Conservation (phyloP, 1,140 invertebrate species). For the Tetramorium alpestre region DNA sequence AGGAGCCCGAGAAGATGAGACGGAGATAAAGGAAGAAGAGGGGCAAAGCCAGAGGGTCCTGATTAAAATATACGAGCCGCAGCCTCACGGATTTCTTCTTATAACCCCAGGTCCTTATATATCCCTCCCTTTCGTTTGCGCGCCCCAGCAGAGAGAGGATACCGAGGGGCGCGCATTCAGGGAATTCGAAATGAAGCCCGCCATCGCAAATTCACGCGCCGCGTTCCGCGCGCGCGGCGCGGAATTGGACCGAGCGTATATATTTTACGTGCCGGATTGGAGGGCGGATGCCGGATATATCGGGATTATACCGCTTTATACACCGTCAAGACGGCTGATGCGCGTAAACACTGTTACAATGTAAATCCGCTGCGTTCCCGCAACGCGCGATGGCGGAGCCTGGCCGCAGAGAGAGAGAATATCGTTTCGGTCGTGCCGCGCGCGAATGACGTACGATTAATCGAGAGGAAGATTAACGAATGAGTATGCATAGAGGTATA, state of each 20-base stretch:
- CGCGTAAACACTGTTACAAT: slow-evolving; percentile 51
- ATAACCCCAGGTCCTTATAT: slow-evolving; percentile 76
- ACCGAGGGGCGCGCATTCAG: slow-evolving; percentile 77
- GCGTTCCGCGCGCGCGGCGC: slow-evolving; percentile 28
- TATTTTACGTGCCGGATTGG: slow-evolving; percentile 66
- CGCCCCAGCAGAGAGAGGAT: slow-evolving; percentile 30
- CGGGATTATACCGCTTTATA: slow-evolving; percentile 51
- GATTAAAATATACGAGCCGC: slow-evolving; percentile 85
- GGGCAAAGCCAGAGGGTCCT: slow-evolving; percentile 75
- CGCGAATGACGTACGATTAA: slow-evolving; percentile 31
- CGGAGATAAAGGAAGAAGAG: slow-evolving; percentile 68
- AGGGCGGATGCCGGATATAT: slow-evolving; percentile 61
- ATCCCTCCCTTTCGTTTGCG: slow-evolving; percentile 34
- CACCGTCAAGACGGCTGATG: slow-evolving; percentile 41
- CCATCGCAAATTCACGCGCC: slow-evolving; percentile 73
- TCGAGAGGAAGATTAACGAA: slow-evolving; percentile 54
- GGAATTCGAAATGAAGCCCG: slow-evolving; percentile 83
- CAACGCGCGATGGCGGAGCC: not conserved
- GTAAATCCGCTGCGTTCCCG: slow-evolving; percentile 39
- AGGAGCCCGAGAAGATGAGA: slow-evolving; percentile 64
- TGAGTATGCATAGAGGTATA: not conserved
- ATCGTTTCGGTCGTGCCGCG: slow-evolving; percentile 3
- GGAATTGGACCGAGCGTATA: slow-evolving; percentile 72
- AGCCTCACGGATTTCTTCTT: slow-evolving; percentile 83
- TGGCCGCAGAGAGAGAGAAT: not conserved